Conservation (phyloP, 1,140 invertebrate species). For the Drosophila pseudoobscura region DNA sequence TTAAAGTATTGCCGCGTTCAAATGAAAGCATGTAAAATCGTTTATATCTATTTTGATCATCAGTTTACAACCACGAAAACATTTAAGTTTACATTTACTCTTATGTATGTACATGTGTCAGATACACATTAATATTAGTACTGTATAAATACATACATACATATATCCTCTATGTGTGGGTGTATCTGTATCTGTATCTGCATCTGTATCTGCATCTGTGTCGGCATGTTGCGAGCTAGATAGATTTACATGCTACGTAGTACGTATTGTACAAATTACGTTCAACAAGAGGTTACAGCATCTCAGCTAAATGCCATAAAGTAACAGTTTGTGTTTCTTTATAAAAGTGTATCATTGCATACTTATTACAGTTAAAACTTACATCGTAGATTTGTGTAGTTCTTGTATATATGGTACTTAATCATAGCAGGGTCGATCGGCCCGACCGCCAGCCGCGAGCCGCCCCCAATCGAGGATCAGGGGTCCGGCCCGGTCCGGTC, state of each 20-base stretch:
- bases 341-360: constrained; percentile 67
- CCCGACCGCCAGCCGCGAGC: neutral
- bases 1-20: constrained; percentile 52
- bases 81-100: constrained; percentile 61
- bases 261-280: constrained; percentile 56
- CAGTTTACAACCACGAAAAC: constrained; percentile 74
- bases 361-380: constrained; percentile 75
- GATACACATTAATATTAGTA: constrained; percentile 57
- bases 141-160: constrained; percentile 59
- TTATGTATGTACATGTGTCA: constrained; percentile 53
- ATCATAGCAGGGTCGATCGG: constrained; percentile 43
- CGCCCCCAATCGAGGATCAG: neutral
- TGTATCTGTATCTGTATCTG: constrained; percentile 12
- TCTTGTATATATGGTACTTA: constrained; percentile 68
- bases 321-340: constrained; percentile 73
- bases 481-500: neutral
- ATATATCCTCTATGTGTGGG: constrained; percentile 12
- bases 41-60: constrained; percentile 82
- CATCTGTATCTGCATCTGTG: constrained; percentile 28
- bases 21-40: constrained; percentile 60
- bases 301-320: constrained; percentile 74
- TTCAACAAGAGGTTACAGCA: constrained; percentile 79
- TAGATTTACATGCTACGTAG: constrained; percentile 61
- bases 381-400: constrained; percentile 73
- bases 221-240: constrained; percentile 47